A percentile compares a stretch with the other conserved stretches of the same genome.
Conservation (phyloP, 2,888 invertebrate species). For the Labia minor region DNA sequence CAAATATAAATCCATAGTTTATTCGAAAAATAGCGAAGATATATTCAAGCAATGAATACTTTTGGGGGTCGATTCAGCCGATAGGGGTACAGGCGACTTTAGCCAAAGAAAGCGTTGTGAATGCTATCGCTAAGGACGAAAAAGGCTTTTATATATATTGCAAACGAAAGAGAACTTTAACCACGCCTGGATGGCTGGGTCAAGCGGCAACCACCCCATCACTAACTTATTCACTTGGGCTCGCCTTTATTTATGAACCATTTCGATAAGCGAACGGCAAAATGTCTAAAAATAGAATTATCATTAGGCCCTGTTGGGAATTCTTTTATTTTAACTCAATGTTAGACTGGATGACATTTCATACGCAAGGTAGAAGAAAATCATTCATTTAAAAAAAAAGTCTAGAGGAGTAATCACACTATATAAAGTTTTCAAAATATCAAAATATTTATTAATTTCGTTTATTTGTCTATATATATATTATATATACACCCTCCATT, state of each 20-base stretch:
- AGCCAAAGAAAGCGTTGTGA: slow-evolving; percentile 7
- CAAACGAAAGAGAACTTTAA: background rate
- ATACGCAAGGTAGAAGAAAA: no score
- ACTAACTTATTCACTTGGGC: slow-evolving; percentile 7
- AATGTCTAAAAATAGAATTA: no score
- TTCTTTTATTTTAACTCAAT: no score
- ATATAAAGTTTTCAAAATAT: no score
- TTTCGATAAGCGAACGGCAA: background rate
- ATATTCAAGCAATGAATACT: background rate
- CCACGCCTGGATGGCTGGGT: background rate
- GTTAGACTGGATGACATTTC: no score
- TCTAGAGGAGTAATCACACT: no score
- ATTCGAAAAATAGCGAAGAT: background rate
- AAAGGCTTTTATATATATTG: slow-evolving; percentile 8
- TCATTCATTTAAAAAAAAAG: no score
- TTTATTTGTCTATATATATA: no score
- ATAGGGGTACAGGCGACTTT: background rate
- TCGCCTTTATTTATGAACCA: background rate
- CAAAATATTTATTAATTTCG: no score
- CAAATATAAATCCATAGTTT: slow-evolving; percentile 8
- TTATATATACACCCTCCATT: no score
- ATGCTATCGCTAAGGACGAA: slow-evolving; percentile 7
- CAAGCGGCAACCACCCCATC: background rate
- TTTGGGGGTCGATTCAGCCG: background rate
- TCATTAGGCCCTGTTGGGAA: no score